Evolutionary conservation across 1,140 invertebrate species (phyloP), one percentile per base, ranked within the genome.

Genomic region (Drosophila watanabei): DNA sequence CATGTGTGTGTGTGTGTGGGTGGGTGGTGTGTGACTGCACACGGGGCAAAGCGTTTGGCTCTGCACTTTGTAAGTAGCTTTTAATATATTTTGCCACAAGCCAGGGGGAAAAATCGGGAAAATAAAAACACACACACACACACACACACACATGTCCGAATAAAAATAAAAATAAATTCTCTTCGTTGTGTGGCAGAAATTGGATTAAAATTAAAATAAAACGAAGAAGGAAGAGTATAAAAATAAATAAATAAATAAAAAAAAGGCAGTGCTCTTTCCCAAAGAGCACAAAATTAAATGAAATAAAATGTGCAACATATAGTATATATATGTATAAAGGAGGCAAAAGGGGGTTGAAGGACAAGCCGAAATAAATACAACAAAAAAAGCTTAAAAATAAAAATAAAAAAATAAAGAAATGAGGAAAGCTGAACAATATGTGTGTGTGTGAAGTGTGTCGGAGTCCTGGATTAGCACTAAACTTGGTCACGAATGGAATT

Each of bases 61-160:
- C 70, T 89, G 79, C 86, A 89, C 85, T 89, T 90, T 90, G 85
- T 89, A 90, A 89, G 86, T 89, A 89, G 85, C 85, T 89, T 90
- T 89, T 89, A 89, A 89, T 89, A 89, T 89, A 90, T 89, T 89
- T 89, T 85, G 86, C 85, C 81, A 76, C 85, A 90, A 85, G 79
- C 75, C 65, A 46, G 61, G 70, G 77, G 56, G 65, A 71, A 75
- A 80, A 82, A 79, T 48, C 46, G 41, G 57, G 48, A 41, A 79
- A 82, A 70, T 39, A 76, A 61, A 76, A 43, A 16, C 33, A 71
- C 63, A 52, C 45, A 71, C 62, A 52, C 56, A 35, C 48, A 33
- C 41, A 48, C 37, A 72, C 39, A 59, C 35, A 35, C n/a, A 49
- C 46, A 58, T 51, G 51, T 13, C 20, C 51, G 18, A 59, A 41